Evolutionary conservation across 30 jellyfish, hydroid and myxozoan genomes (phyloP).

Genomic region (Aurelia aurita): DNA sequence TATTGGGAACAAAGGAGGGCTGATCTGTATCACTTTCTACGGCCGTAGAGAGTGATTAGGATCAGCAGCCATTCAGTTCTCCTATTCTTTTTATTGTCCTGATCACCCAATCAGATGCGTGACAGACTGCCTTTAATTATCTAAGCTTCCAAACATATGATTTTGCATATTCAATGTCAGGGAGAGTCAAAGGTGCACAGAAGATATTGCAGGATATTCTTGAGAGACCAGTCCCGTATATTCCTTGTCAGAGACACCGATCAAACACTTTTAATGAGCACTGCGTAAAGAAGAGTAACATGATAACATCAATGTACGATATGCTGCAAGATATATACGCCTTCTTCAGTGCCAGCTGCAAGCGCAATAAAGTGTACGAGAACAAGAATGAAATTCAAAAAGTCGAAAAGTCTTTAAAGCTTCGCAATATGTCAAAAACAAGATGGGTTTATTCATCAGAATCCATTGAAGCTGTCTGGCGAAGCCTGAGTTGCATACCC

Average conservation of each 20-base stretch:
- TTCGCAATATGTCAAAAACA: background rate
- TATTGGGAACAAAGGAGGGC: too few relatives aligned
- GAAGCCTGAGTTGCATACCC: background rate
- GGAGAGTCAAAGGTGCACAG: slow-evolving; percentile 28
- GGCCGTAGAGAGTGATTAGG: too few relatives aligned
- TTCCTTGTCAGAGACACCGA: slow-evolving; percentile 8
- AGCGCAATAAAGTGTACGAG: background rate
- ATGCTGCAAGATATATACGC: background rate
- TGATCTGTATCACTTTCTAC: too few relatives aligned
- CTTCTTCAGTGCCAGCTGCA: too few relatives aligned
- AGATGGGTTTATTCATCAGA: background rate
- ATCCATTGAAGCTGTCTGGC: slow-evolving; percentile 9
- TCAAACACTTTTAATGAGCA: background rate
- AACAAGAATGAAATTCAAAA: background rate
- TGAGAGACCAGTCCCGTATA: background rate
- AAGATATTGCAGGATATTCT: slow-evolving; percentile 10
- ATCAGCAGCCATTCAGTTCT: too few relatives aligned
- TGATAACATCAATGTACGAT: background rate
- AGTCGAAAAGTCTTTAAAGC: slow-evolving; percentile 11
- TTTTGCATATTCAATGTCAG: slow-evolving; percentile 24
- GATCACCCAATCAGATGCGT: too few relatives aligned
- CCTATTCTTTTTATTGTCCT: too few relatives aligned
- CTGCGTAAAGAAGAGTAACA: background rate
- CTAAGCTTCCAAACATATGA: slow-evolving; percentile 24
- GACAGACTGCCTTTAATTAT: too few relatives aligned